Evolutionary conservation across 2,888 invertebrate species (phyloP).

Genomic region (Coremacera marginata): DNA sequence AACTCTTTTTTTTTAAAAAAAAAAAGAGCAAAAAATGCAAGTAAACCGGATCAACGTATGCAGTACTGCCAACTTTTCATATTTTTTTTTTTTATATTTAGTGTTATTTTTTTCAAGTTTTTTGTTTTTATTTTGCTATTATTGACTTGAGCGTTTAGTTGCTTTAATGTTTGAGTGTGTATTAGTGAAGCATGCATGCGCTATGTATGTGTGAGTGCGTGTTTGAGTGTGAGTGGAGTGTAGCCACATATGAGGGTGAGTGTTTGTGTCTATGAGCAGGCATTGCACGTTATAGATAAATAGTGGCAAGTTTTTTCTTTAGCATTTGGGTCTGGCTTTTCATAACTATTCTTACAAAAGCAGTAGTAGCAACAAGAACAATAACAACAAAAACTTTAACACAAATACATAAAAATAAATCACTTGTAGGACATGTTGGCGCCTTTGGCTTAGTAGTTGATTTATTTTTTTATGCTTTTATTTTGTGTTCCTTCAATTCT

Average conservation of each 20-base stretch:
- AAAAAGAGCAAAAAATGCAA: neutral
- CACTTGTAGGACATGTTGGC: conserved; percentile 67
- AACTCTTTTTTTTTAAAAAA: neutral
- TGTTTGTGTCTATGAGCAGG: too few relatives aligned
- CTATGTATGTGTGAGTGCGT: too few relatives aligned
- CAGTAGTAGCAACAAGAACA: conserved; percentile 43
- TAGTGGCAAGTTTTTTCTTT: too few relatives aligned
- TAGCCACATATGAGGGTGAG: neutral
- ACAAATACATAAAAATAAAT: conserved; percentile 64
- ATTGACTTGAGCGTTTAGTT: neutral
- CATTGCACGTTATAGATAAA: too few relatives aligned
- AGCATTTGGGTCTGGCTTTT: neutral
- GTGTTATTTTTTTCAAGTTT: neutral
- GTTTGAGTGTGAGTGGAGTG: neutral
- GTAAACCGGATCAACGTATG: neutral
- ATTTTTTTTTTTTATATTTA: conserved; percentile 7
- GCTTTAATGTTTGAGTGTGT: neutral
- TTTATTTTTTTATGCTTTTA: neutral
- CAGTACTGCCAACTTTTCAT: conserved; percentile 2
- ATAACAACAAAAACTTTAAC: conserved; percentile 42
- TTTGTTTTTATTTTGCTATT: neutral
- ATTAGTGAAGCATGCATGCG: neutral
- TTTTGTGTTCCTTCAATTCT: neutral
- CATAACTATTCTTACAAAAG: conserved; percentile 25
- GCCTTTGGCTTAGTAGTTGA: conserved; percentile 58